Percentiles rank a stretch among this genome's conserved stretches.
These are phyloP conservation scores for Pararge aegeria DNA, from an alignment of 1,140 invertebrate species.

Conservation along the genomic window DNA sequence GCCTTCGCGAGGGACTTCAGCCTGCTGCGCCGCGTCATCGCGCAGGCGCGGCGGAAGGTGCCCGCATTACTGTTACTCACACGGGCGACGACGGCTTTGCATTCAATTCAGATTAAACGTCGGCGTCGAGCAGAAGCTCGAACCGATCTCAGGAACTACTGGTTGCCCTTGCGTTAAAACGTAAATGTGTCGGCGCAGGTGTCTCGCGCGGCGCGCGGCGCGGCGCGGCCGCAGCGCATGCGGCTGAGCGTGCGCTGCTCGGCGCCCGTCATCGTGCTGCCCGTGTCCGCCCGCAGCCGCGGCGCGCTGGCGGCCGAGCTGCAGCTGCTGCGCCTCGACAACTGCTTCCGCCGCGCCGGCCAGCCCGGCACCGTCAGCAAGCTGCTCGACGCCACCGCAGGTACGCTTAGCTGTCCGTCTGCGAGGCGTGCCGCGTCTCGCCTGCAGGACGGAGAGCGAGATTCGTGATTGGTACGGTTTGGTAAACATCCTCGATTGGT, in stretches of 20 bases:
- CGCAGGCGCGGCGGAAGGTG: constrained; percentile 72
- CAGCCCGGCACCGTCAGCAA: constrained; percentile 80
- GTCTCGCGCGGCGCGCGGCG: constrained; percentile 35
- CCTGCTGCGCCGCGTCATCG: constrained; percentile 85
- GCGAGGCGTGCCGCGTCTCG: too few species aligned
- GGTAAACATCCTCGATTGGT: neutral
- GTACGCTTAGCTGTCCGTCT: too few species aligned
- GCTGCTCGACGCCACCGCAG: constrained; percentile 43
- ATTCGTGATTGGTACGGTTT: constrained; percentile 15
- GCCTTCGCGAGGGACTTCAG: constrained; percentile 93
- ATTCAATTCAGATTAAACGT: too few species aligned
- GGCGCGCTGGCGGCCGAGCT: constrained; percentile 91
- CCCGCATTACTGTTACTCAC: neutral
- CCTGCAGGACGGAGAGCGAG: too few species aligned
- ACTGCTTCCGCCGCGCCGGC: constrained; percentile 85
- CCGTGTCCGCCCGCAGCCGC: constrained; percentile 89
- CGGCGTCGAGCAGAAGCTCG: too few species aligned
- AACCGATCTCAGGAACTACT: too few species aligned
- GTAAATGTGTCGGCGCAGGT: constrained; percentile 49
- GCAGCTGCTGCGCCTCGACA: constrained; percentile 89
- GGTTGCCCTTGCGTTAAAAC: too few species aligned
- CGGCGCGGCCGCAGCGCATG: constrained; percentile 83
- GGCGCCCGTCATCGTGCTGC: constrained; percentile 93
- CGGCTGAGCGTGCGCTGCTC: constrained; percentile 83
- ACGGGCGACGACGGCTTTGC: too few species aligned